A percentile compares a stretch with the other conserved stretches of the same genome.
These are phyloP conservation scores for Pseudococcus viburni DNA, from an alignment of 2,888 invertebrate genomes.

Conservation along the genomic window DNA sequence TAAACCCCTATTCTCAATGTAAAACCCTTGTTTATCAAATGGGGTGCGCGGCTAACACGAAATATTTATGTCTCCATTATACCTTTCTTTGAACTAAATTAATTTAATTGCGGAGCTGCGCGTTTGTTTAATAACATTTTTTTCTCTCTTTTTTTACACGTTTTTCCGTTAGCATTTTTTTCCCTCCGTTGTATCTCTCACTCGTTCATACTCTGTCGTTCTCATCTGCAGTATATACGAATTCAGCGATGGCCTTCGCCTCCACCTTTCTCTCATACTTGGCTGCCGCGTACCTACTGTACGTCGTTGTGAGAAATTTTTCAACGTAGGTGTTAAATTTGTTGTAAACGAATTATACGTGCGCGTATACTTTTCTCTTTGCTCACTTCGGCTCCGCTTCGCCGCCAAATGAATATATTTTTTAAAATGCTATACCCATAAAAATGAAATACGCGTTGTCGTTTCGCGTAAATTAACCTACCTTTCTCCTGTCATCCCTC, in stretches of 20 bases:
- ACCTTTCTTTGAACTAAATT: slow-evolving; percentile 63
- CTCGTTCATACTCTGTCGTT: not conserved
- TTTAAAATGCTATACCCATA: slow-evolving; percentile 26
- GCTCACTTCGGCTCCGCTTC: slow-evolving; percentile 20
- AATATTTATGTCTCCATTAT: slow-evolving; percentile 67
- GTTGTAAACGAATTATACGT: slow-evolving; percentile 51
- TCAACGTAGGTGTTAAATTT: slow-evolving; percentile 55
- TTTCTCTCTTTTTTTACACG: slow-evolving; percentile 25
- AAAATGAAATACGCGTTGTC: slow-evolving; percentile 57
- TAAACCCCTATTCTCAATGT: slow-evolving; percentile 42
- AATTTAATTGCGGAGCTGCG: slow-evolving; percentile 65
- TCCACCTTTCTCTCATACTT: not conserved
- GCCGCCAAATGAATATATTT: slow-evolving; percentile 54
- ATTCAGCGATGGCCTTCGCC: not conserved
- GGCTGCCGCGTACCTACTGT: not conserved
- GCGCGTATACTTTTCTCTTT: slow-evolving; percentile 21
- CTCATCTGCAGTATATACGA: not conserved
- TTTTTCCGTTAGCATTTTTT: not conserved
- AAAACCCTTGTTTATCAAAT: slow-evolving; percentile 65
- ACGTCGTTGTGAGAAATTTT: slow-evolving; percentile 10
- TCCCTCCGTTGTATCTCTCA: not conserved
- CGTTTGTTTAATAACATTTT: slow-evolving; percentile 63
- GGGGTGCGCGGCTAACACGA: slow-evolving; percentile 63
- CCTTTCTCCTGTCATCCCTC: not conserved
- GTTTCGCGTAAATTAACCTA: slow-evolving; percentile 49